Conservation (phyloP, 2,113 vertebrate species). For the Isurus oxyrinchus region DNA sequence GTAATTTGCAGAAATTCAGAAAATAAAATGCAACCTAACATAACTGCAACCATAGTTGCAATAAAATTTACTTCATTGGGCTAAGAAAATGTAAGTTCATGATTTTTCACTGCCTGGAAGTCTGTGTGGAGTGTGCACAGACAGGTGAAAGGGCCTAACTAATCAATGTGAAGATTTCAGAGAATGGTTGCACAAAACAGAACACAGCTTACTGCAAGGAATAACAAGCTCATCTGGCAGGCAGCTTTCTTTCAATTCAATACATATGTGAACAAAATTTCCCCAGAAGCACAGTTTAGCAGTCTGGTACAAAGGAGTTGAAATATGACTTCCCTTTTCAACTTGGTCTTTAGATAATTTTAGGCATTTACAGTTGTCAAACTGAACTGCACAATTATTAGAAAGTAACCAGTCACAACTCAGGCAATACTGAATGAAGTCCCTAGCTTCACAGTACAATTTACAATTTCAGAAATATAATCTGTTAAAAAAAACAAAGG, state of each 20-base stretch:
- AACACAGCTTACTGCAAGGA: not conserved
- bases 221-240: not conserved
- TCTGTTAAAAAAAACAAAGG: not conserved
- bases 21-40: not conserved
- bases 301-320: not conserved
- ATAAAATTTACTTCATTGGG: not conserved
- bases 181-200: not conserved
- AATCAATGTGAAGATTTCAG: not conserved
- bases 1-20: not conserved
- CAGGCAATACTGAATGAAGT: not conserved
- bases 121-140: not conserved
- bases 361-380: not conserved
- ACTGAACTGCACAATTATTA: not conserved
- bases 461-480: not conserved
- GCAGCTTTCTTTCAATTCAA: not conserved
- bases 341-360: not conserved
- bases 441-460: not conserved
- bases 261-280: not conserved
- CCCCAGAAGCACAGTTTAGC: not conserved
- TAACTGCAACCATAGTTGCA: not conserved
- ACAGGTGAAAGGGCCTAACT: not conserved
- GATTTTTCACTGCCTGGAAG: not conserved
- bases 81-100: not conserved
- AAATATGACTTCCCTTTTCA: not conserved
- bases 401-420: not conserved